These are phyloP conservation scores for Columbina picui DNA, from an alignment of 2,113 vertebrate species.

Conservation along the genomic window DNA sequence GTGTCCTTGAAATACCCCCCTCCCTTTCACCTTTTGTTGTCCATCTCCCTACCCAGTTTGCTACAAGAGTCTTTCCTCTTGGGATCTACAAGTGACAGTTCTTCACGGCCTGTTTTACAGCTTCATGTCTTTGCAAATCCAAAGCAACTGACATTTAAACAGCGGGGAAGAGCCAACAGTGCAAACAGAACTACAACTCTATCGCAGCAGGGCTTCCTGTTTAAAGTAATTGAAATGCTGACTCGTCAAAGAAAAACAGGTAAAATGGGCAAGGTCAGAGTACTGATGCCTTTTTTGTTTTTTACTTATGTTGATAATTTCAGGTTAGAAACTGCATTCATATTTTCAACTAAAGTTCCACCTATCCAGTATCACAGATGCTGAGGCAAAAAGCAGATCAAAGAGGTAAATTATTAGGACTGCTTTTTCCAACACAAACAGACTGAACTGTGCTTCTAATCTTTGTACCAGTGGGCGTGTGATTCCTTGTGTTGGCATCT, in stretches of 20 bases:
- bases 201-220: neutral
- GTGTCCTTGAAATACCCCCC: neutral
- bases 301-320: neutral
- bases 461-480: neutral
- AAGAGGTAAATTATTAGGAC: neutral
- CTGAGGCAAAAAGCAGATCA: neutral
- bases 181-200: neutral
- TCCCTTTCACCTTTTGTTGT: neutral
- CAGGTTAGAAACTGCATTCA: neutral
- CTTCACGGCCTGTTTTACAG: neutral
- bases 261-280: neutral
- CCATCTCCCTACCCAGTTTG: neutral
- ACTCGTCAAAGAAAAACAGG: neutral
- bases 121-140: neutral
- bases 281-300: neutral
- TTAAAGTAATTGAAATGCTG: constrained; percentile 1
- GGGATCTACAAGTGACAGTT: neutral
- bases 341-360: neutral
- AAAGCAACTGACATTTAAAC: constrained; percentile 28
- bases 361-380: neutral
- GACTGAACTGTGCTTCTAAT: neutral
- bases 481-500: neutral
- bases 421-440: neutral
- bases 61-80: neutral
- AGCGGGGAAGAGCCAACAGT: neutral